Conservation (phyloP, 2,888 invertebrate species). For the Entomobrya multifasciata region DNA sequence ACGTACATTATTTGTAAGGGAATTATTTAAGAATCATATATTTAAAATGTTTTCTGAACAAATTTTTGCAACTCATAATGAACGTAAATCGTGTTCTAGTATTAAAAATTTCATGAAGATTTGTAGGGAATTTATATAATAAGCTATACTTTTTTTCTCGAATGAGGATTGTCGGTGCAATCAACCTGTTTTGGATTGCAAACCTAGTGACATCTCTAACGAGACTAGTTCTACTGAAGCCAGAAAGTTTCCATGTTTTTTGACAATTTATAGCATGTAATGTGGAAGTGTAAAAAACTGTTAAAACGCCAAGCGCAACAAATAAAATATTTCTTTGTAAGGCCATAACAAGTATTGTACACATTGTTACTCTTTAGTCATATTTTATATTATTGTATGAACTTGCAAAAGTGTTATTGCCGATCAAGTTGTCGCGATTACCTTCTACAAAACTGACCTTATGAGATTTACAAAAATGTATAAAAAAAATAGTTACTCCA, state of each 20-base stretch:
- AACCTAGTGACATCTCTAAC: not conserved
- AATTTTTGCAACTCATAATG: not conserved
- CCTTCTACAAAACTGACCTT: constrained; percentile 46
- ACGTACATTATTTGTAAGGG: not conserved
- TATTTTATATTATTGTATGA: constrained; percentile 35
- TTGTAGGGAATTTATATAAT: not conserved
- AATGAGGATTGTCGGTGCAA: too few species aligned
- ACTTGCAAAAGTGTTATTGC: not conserved
- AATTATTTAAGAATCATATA: not conserved
- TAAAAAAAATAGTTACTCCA: too few species aligned
- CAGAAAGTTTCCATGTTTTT: not conserved
- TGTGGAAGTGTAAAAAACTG: not conserved
- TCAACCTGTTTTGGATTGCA: not conserved
- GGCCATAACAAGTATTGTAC: constrained; percentile 13
- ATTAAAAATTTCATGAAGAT: not conserved
- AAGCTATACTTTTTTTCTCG: not conserved
- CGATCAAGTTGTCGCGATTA: not conserved
- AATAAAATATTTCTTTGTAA: not conserved
- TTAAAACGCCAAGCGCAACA: constrained; percentile 17
- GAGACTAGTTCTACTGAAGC: too few species aligned
- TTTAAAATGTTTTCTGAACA: not conserved
- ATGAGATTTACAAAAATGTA: constrained; percentile 39
- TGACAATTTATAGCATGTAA: not conserved
- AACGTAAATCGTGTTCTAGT: constrained; percentile 11
- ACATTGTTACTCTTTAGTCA: constrained; percentile 28